Conservation (phyloP, 2,888 invertebrate genomes). For the Malacosoma neustria region DNA sequence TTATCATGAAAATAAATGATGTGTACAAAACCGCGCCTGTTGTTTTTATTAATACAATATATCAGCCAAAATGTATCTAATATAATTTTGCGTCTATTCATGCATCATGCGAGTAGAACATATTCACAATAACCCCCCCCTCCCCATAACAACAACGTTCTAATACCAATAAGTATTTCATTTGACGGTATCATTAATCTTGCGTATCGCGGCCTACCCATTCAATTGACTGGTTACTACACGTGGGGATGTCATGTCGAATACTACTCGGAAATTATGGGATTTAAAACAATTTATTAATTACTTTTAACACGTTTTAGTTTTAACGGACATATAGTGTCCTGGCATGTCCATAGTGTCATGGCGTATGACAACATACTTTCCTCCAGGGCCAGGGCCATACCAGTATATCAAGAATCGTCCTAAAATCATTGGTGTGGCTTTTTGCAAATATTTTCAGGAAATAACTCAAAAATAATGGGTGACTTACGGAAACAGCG, state of each 20-base stretch:
- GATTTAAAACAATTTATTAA: too few species aligned
- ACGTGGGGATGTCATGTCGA: constrained; percentile 8
- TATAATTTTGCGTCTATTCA: neutral
- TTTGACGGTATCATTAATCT: constrained; percentile 46
- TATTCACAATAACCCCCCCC: neutral
- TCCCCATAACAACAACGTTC: constrained; percentile 12
- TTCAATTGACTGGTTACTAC: constrained; percentile 42
- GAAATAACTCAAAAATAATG: too few species aligned
- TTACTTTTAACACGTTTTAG: too few species aligned
- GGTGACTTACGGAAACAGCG: too few species aligned
- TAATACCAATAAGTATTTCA: constrained; percentile 23
- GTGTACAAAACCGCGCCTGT: neutral
- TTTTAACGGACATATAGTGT: too few species aligned
- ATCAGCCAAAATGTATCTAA: neutral
- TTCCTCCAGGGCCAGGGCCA: too few species aligned
- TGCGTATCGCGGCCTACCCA: constrained; percentile 33
- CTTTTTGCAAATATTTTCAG: too few species aligned
- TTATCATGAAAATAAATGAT: neutral
- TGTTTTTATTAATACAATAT: neutral
- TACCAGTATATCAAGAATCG: too few species aligned
- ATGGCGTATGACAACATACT: too few species aligned
- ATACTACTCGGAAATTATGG: too few species aligned
- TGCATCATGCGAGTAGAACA: neutral
- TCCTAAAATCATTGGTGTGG: too few species aligned
- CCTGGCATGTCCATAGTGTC: too few species aligned